Evolutionary conservation across 1,140 invertebrate genomes (phyloP), one percentile per base, ranked within the genome.

Genomic region (Teleogryllus occipitalis): DNA sequence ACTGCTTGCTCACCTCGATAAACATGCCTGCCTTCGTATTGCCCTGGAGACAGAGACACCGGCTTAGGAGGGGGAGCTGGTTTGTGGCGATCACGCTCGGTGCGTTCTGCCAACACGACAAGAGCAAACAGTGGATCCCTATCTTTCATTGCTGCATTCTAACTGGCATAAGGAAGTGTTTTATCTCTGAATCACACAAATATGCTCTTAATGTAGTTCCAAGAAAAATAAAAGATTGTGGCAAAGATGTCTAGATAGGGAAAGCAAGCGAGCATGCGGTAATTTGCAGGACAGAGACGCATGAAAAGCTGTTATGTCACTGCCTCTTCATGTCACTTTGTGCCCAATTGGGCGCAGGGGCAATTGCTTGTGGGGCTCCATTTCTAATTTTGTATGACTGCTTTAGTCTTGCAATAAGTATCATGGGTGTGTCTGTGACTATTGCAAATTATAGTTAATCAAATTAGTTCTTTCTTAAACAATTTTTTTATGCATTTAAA

Each of bases 21-120:
- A 80, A 88, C 88, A 83, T 83, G 87, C 80, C 85, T 86, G 78
- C 84, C 87, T 84, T 91, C 91, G 82, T 92, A 92, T 77, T 91
- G 90, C 76, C 91, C 91, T 77, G 90, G 88, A 3, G 91, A 91
- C 15, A 95, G 85, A 5, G 93, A 90, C 15, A 92, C 90, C 0
- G 94, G 94, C 86, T 95, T 95, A n/a, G 93, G 94, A 73, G 94
- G 94, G 78, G 93, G 93, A 10, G 93, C 92, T 14, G 94, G 94
- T 88, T 96, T 96, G 81, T 94, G 89, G 78, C 93, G 90, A 84
- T 95, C 93, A 77, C 93, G 89, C 85, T 95, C 93, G 94, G 88
- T 27, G 22, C 79, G 79, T 27, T 81, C 79, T 81, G 79, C 76
- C 46, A 75, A 76, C 74, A 77, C 21, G n/a, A 80, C 54, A 65